Evolutionary conservation across 2,888 invertebrate genomes (phyloP), one percentile per base, ranked within the genome.

Genomic region (Pegoplata infirma): DNA sequence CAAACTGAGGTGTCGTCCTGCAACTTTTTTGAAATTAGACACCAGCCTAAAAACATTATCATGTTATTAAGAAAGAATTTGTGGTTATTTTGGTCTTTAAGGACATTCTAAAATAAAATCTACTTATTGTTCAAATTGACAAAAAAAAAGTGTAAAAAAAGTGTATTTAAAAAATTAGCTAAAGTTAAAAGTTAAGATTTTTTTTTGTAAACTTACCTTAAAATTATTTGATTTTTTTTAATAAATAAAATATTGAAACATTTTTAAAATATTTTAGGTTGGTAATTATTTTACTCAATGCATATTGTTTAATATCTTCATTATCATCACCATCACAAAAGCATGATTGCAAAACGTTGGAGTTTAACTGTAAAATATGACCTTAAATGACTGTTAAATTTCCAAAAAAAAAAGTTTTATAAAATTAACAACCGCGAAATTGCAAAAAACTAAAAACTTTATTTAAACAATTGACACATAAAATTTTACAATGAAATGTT

Each of bases 121-220:
- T n/a, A n/a, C n/a, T n/a, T n/a, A n/a, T n/a, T n/a, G n/a, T n/a
- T n/a, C n/a, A n/a, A n/a, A n/a, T n/a, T n/a, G n/a, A n/a, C n/a
- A n/a, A n/a, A n/a, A n/a, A n/a, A n/a, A n/a, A n/a, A n/a, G n/a
- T n/a, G n/a, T n/a, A n/a, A n/a, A n/a, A n/a, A n/a, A n/a, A n/a
- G n/a, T n/a, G n/a, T n/a, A n/a, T n/a, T n/a, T n/a, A n/a, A n/a
- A n/a, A n/a, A n/a, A n/a, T n/a, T n/a, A n/a, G n/a, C n/a, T n/a
- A n/a, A n/a, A n/a, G n/a, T n/a, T n/a, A n/a, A n/a, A n/a, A n/a
- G n/a, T n/a, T n/a, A n/a, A n/a, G n/a, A n/a, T n/a, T n/a, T n/a
- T n/a, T n/a, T n/a, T n/a, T n/a, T n/a, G n/a, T 12, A 47, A 51
- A 23, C 49, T 49, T 64, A 59, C 59, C 59, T 44, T 59, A 44